Evolutionary conservation across 2,888 invertebrate genomes (phyloP).

Genomic region (Drosophila nigricruria): DNA sequence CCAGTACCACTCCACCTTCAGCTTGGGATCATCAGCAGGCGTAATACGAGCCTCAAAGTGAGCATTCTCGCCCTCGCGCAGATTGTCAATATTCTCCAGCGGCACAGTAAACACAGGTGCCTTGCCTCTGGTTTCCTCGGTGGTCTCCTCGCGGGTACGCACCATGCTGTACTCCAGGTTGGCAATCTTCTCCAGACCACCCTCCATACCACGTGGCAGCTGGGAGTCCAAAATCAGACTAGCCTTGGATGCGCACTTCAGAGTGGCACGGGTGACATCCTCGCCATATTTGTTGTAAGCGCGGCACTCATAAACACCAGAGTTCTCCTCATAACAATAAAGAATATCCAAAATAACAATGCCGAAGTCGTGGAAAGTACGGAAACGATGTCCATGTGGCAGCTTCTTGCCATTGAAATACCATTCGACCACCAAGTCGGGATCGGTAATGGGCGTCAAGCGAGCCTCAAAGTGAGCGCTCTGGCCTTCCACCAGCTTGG

Average conservation of each 20-base stretch:
- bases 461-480: slow-evolving; percentile 97
- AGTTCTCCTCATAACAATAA: slow-evolving; percentile 98
- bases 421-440: slow-evolving; percentile 97
- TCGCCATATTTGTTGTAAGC: slow-evolving; percentile 96
- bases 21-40: slow-evolving; percentile 95
- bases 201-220: slow-evolving; percentile 97
- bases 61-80: slow-evolving; percentile 95
- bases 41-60: slow-evolving; percentile 96
- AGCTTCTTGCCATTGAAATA: slow-evolving; percentile 96
- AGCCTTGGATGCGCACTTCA: slow-evolving; percentile 95
- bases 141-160: slow-evolving; percentile 90
- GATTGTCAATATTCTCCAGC: slow-evolving; percentile 93
- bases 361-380: slow-evolving; percentile 99
- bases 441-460: slow-evolving; percentile 97
- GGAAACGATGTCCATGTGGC: slow-evolving; percentile 97
- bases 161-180: slow-evolving; percentile 95
- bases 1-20: slow-evolving; percentile 98
- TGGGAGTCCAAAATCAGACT: slow-evolving; percentile 96
- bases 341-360: slow-evolving; percentile 97
- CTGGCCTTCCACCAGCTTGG: slow-evolving; percentile 96
- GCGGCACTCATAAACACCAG: slow-evolving; percentile 96
- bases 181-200: slow-evolving; percentile 96
- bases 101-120: slow-evolving; percentile 96
- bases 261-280: slow-evolving; percentile 93
- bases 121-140: slow-evolving; percentile 91